Base-by-base conservation (phyloP, 2,888 invertebrate genomes). In the Cyclophora albipunctata region DNA sequence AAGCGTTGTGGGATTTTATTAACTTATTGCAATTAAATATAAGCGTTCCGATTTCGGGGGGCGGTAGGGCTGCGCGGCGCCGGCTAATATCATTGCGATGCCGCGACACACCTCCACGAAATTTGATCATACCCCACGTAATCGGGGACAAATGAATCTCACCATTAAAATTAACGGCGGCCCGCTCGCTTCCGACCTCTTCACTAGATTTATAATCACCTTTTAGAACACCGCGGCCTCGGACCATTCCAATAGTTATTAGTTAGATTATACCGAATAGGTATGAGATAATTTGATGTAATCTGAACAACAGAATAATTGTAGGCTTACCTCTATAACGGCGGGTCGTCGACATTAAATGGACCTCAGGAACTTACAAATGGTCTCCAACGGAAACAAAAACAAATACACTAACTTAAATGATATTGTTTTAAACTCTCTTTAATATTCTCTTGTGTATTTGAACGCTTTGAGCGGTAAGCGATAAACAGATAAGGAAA, bases 11-110 rank as follows among this genome's bases (percentile, higher is more conserved):
- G 75, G 75, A 76, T 81, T 81, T 82, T 81, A 83, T 84, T 81
- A 84, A 84, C 80, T 84, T 86, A 84, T 84, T 80, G 80, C 80
- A 80, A 84, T 84, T 81, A 84, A 78, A 81, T 83, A 83, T 82
- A 80, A 82, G 78, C 75, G 80, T 66, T 64, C 64, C 75, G 74
- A 81, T 83, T 81, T 78, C 69, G 59, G 69, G 67, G 69, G 66
- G 60, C 20, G 45, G 43, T 33, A 7, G 45, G 49, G 47, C 62
- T 66, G 63, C 62, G 67, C 58, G 61, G 62, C 64, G 64, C 59
- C 7, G 66, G 63, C 69, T 77, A 75, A 78, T 72, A 64, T 73
- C 73, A 68, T 70, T 66, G 63, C 65, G 66, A 68, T 67, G 65
- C 69, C 68, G 69, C 71, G 70, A 69, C 67, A 64, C 67, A 62